phyloP scores from a whole-genome alignment of 2,888 invertebrate genomes.

The Drosophila falleni region DNA sequence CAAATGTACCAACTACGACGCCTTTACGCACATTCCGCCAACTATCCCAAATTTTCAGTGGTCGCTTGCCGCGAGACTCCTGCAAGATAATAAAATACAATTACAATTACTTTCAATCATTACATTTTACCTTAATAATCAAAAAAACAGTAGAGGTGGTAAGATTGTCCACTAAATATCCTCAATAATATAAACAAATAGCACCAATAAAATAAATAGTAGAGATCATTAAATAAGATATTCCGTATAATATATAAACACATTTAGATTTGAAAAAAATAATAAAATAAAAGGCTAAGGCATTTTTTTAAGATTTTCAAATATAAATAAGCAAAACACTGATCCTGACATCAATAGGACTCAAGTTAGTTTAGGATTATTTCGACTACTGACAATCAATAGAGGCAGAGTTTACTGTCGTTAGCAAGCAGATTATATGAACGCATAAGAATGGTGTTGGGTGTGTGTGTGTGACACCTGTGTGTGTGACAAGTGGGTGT shows the following conservation, averaged over 20 bases:
- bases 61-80: constrained; percentile 98
- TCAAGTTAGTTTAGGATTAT: not conserved
- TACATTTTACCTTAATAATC: not conserved
- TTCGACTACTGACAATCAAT: not conserved
- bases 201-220: not conserved
- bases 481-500: constrained; percentile 62
- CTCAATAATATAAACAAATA: not conserved
- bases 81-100: constrained; percentile 85
- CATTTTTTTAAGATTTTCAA: no score
- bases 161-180: not conserved
- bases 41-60: constrained; percentile 98
- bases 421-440: constrained; percentile 7
- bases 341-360: constrained; percentile 7
- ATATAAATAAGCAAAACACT: no score
- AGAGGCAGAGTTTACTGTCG: constrained; percentile 19
- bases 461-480: constrained; percentile 46
- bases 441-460: not conserved
- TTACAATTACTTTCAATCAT: not conserved
- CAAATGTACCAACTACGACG: constrained; percentile 95
- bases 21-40: constrained; percentile 97
- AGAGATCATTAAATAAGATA: no score
- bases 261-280: not conserved
- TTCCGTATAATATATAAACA: no score
- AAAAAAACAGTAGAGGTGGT: no score
- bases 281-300: no score